Evolutionary conservation across 2,797 vertebrate genomes (phyloP), one percentile per base, ranked within the genome.

Genomic region (Bradypus variegatus): DNA sequence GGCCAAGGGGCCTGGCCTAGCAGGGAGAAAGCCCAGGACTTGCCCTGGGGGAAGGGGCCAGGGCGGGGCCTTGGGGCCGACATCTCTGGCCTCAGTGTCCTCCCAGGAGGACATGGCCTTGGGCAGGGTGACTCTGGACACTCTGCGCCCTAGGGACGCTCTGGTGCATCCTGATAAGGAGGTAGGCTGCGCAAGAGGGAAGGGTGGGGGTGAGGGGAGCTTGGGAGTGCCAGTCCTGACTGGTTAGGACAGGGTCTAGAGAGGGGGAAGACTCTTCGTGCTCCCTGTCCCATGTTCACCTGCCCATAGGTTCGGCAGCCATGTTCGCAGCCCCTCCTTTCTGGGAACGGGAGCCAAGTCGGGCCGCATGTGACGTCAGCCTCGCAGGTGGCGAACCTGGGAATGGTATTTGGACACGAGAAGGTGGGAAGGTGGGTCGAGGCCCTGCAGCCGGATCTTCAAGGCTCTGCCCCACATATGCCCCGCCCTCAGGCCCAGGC

Each of bases 321-420:
- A 16, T 97, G 96, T 6, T 97, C 97, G 96, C 98, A 98, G 95
- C 98, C 97, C 50, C 83, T 94, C 97, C 97, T 88, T 96, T 94
- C 72, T 96, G 97, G 95, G 96, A 97, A 45, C 36, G 91, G 95
- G 91, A 97, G 96, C 97, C 98, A 98, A 94, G 98, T 97, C 1
- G 96, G 97, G 84, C 97, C 97, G 16, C 98, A 99, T 0, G 97
- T 98, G 96, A 98, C 75, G 94, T 98, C 98, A 81, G 97, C 96
- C 95, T 97, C 96, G 93, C 98, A 99, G 72, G 97, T 98, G 1
- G 98, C 96, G n/a, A 98, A 98, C 98, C 98, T 99, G 91, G 64
- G 33, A 90, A 70, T n/a, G 79, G 55, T 70, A 41, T 62, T n/a
- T 53, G 62, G 67, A 80, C 60, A 75, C 38, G 18, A 53, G n/a